phyloP scores from a whole-genome alignment of 2,888 invertebrate species.

The Eupithecia dodoneata region DNA sequence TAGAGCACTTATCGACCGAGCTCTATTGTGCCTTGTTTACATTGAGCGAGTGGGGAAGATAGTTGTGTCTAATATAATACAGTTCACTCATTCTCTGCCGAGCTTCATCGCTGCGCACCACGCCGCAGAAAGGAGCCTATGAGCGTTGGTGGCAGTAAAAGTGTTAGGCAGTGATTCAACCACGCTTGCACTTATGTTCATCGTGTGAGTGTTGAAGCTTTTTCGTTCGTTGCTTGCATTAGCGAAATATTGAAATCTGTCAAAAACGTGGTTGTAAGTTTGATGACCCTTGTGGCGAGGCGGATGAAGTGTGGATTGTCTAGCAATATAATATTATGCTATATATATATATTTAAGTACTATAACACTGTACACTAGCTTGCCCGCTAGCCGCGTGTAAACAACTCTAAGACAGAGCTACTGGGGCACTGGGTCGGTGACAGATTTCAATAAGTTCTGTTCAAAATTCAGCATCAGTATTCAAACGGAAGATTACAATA shows the following conservation, averaged over 20 bases:
- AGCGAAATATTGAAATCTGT: background rate
- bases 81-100: too few relatives aligned
- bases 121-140: too few relatives aligned
- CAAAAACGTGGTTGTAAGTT: background rate
- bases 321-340: too few relatives aligned
- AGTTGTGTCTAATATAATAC: background rate
- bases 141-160: too few relatives aligned
- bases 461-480: background rate
- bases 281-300: too few relatives aligned
- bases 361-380: background rate
- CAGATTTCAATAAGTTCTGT: conserved; percentile 1
- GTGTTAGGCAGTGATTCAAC: too few relatives aligned
- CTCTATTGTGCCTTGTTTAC: background rate
- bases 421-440: background rate
- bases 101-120: too few relatives aligned
- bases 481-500: background rate
- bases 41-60: background rate
- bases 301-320: too few relatives aligned
- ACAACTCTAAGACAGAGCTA: background rate
- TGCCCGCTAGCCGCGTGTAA: background rate
- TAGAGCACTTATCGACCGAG: conserved; percentile 6
- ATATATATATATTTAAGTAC: too few relatives aligned
- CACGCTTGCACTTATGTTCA: too few relatives aligned
- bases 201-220: too few relatives aligned
- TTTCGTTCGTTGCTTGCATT: too few relatives aligned